phyloP scores from a whole-genome alignment of 2,888 invertebrate genomes.

The Drosophila affinis region DNA sequence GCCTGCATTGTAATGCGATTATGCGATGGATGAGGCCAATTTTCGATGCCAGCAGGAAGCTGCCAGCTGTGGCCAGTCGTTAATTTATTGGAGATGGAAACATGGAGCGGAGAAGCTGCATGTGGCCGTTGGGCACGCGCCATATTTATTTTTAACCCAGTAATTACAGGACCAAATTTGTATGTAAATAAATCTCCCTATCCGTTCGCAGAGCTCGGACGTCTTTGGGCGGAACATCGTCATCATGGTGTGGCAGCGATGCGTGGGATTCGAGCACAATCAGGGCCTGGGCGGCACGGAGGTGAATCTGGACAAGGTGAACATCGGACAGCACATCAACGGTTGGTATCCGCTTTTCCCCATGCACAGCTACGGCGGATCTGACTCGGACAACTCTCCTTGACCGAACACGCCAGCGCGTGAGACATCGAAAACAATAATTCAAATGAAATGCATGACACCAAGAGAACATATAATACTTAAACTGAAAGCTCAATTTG shows the following conservation, averaged over 20 bases:
- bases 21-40: conserved; percentile 13
- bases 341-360: conserved; percentile 97
- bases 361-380: conserved; percentile 91
- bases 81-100: neutral
- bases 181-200: conserved; percentile 52
- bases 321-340: conserved; percentile 90
- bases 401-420: conserved; percentile 82
- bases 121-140: conserved; percentile 18
- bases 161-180: conserved; percentile 56
- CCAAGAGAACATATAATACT: conserved; percentile 50
- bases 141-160: conserved; percentile 22
- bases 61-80: conserved; percentile 14
- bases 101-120: neutral
- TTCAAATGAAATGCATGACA: conserved; percentile 61
- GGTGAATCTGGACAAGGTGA: conserved; percentile 91
- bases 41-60: neutral
- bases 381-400: conserved; percentile 85
- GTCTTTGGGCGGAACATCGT: conserved; percentile 92
- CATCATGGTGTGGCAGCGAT: conserved; percentile 96
- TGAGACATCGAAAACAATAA: conserved; percentile 49
- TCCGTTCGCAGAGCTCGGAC: conserved; percentile 86
- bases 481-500: conserved; percentile 73
- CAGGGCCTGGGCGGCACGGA: conserved; percentile 92
- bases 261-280: conserved; percentile 94
- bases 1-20: conserved; percentile 63